phyloP scores from a whole-genome alignment of 2,113 vertebrate species.

The Lepisosteus osseus region DNA sequence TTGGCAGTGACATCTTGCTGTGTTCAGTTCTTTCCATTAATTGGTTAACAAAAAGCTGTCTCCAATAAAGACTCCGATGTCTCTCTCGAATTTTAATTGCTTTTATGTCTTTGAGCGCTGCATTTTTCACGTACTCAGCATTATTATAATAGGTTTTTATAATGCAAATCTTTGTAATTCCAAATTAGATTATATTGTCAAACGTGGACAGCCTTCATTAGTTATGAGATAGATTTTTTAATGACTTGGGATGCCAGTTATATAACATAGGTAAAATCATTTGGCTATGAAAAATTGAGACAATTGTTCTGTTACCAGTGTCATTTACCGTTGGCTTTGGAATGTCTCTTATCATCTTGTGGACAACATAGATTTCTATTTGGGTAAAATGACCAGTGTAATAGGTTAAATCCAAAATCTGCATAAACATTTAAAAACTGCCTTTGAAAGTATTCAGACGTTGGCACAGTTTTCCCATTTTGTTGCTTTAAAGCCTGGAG shows the following conservation, averaged over 20 bases:
- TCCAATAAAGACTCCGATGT: background rate
- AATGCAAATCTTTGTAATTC: conserved; percentile 2
- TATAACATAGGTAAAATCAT: background rate
- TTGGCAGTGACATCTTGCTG: background rate
- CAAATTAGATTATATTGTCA: conserved; percentile 5
- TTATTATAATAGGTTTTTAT: too few species aligned
- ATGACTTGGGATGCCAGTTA: background rate
- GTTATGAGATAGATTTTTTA: conserved; percentile 7
- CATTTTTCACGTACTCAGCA: background rate
- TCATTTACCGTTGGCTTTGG: too few species aligned
- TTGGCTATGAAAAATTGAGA: conserved; percentile 4
- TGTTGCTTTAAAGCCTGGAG: too few species aligned
- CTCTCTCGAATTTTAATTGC: conserved; percentile 3
- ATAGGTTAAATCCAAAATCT: too few species aligned
- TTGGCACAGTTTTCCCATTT: too few species aligned
- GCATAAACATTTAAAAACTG: too few species aligned
- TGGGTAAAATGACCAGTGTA: too few species aligned
- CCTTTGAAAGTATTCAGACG: too few species aligned
- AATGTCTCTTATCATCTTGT: too few species aligned
- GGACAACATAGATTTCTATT: too few species aligned
- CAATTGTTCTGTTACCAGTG: background rate
- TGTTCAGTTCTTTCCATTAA: background rate
- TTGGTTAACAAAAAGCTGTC: background rate
- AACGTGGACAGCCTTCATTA: conserved; percentile 2
- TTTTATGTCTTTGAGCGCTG: conserved; percentile 6